These are phyloP conservation scores for Arvicanthis niloticus DNA, from an alignment of 2,113 vertebrate genomes.

Conservation along the genomic window DNA sequence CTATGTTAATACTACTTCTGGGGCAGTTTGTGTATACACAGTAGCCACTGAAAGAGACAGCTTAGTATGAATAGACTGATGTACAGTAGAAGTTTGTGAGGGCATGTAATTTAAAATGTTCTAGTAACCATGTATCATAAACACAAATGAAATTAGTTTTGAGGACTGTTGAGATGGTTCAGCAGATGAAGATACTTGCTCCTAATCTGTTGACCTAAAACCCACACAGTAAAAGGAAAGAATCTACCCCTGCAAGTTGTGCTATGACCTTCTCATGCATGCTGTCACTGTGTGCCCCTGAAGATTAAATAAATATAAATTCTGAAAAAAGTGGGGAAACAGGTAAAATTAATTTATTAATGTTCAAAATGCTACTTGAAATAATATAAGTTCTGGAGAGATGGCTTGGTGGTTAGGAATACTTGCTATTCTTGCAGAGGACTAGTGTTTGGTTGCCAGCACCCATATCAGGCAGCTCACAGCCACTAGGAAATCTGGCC, in stretches of 20 bases:
- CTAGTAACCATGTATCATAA: neutral
- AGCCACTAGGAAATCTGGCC: neutral
- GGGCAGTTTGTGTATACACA: neutral
- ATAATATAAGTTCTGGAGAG: neutral
- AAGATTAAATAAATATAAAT: neutral
- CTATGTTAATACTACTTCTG: neutral
- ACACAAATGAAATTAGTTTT: neutral
- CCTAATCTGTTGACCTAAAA: neutral
- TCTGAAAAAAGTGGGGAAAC: neutral
- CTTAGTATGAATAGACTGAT: neutral
- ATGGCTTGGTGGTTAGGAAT: neutral
- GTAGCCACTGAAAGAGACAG: neutral
- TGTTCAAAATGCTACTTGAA: slow-evolving; percentile 23
- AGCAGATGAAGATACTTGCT: neutral
- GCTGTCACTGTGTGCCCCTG: neutral
- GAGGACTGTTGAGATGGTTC: neutral
- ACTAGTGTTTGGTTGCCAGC: neutral
- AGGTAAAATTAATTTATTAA: slow-evolving; percentile 44
- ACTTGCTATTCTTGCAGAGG: neutral
- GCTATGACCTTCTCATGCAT: neutral
- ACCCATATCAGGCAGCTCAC: neutral
- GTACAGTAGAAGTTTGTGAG: neutral
- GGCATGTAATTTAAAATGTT: neutral
- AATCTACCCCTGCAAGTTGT: neutral
- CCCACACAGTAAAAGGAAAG: neutral